A percentile compares a stretch with the other conserved stretches of the same genome.
Evolutionary conservation across 1,140 invertebrate genomes (phyloP).

Genomic region (Metaphire vulgaris): DNA sequence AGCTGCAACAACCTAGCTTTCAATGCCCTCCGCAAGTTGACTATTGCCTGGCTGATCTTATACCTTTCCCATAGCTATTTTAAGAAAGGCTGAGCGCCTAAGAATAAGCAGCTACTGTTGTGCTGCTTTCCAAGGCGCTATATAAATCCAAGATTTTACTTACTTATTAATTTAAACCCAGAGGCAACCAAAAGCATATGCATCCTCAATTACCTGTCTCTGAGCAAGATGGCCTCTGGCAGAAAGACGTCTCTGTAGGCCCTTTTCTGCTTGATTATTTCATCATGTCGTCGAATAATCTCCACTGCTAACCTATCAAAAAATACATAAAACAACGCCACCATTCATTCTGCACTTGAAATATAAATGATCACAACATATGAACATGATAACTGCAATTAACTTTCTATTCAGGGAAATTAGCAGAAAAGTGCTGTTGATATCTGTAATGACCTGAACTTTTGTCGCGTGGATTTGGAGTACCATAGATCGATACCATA

Average conservation of each 20-base stretch:
- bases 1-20: no score
- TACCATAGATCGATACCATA: no score
- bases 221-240: constrained; percentile 46
- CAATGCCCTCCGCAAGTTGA: no score
- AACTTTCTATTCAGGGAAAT: not conserved
- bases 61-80: no score
- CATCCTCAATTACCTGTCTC: constrained; percentile 50
- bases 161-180: no score
- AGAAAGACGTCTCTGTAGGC: constrained; percentile 49
- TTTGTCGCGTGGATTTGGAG: not conserved
- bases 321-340: not conserved
- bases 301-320: constrained; percentile 44
- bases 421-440: no score
- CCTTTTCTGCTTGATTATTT: constrained; percentile 45
- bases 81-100: no score
- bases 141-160: no score
- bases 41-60: no score
- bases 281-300: constrained; percentile 45
- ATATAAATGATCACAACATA: not conserved
- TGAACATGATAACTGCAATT: not conserved
- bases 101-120: no score
- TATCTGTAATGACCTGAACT: not conserved
- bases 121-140: no score
- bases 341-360: not conserved
- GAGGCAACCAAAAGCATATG: no score